Evolutionary conservation across 37 sponge, comb jelly and placozoan genomes (phyloP).

Genomic region (Hormiphora californensis): DNA sequence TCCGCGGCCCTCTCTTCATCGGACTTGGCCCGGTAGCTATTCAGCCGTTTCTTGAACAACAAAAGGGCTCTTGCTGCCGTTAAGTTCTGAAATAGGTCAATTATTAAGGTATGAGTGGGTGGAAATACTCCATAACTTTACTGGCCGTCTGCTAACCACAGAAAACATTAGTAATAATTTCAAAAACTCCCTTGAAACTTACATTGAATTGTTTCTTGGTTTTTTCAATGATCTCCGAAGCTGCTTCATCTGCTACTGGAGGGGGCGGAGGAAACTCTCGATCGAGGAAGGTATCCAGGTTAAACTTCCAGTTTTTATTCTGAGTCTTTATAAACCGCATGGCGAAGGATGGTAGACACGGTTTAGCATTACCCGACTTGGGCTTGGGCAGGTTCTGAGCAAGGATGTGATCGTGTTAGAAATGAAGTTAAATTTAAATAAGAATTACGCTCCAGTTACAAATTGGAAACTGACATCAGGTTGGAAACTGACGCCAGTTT

Average conservation of each 20-base stretch:
- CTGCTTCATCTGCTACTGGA: too few species aligned
- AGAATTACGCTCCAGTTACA: too few species aligned
- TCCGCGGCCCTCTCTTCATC: conserved; percentile 14
- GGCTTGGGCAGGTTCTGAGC: too few species aligned
- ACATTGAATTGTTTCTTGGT: conserved; percentile 14
- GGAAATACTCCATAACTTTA: not conserved
- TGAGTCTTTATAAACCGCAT: not conserved
- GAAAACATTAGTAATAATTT: too few species aligned
- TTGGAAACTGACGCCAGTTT: too few species aligned
- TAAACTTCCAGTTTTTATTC: not conserved
- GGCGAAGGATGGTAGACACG: not conserved
- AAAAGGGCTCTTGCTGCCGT: conserved; percentile 32
- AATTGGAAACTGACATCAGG: too few species aligned
- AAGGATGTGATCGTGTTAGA: too few species aligned
- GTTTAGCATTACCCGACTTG: too few species aligned
- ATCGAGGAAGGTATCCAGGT: not conserved
- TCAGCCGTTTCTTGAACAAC: conserved; percentile 39
- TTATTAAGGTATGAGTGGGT: not conserved
- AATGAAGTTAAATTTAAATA: too few species aligned
- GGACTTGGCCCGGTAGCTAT: conserved; percentile 32
- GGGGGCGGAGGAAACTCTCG: not conserved
- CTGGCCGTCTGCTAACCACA: too few species aligned
- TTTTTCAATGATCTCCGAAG: conserved; percentile 12
- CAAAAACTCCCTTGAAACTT: too few species aligned
- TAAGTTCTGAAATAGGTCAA: not conserved